Conservation (phyloP, 2,888 invertebrate species). For the Synergus laeviventris region DNA sequence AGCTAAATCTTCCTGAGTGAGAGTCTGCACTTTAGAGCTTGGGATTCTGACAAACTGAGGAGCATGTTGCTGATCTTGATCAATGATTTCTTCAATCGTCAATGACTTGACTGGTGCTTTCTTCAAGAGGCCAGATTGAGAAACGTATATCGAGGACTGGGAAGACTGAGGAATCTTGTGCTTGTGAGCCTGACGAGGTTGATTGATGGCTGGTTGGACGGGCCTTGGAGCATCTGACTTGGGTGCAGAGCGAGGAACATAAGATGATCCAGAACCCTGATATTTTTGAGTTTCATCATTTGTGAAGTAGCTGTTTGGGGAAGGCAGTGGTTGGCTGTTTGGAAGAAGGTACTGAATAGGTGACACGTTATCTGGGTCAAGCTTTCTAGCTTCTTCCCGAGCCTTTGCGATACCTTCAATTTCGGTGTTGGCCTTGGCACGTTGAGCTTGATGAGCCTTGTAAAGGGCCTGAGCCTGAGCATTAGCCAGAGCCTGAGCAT, state of each 20-base stretch:
- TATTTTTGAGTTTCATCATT: constrained; percentile 68
- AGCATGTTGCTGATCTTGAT: constrained; percentile 62
- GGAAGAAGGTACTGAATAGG: constrained; percentile 70
- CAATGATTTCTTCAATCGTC: constrained; percentile 69
- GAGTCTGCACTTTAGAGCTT: constrained; percentile 61
- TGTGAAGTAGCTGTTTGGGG: constrained; percentile 66
- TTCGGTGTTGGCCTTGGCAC: constrained; percentile 68
- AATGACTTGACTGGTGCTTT: constrained; percentile 70
- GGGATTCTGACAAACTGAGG: constrained; percentile 65
- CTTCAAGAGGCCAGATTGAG: constrained; percentile 68
- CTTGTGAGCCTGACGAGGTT: constrained; percentile 68
- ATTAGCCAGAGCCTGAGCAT: constrained; percentile 71
- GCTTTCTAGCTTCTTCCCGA: constrained; percentile 65
- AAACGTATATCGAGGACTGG: constrained; percentile 67
- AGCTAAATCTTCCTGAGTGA: constrained; percentile 69
- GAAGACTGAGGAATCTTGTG: constrained; percentile 65
- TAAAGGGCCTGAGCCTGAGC: constrained; percentile 72
- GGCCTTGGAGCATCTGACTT: constrained; percentile 56
- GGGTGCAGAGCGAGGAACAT: constrained; percentile 67
- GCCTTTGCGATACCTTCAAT: constrained; percentile 67
- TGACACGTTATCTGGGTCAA: constrained; percentile 67
- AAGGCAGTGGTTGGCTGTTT: constrained; percentile 58
- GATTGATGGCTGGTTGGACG: constrained; percentile 58
- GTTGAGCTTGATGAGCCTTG: constrained; percentile 66
- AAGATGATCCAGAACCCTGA: constrained; percentile 67